Evolutionary conservation across 2,888 invertebrate species (phyloP), one percentile per base, ranked within the genome.

Genomic region (Phlogophora meticulosa): DNA sequence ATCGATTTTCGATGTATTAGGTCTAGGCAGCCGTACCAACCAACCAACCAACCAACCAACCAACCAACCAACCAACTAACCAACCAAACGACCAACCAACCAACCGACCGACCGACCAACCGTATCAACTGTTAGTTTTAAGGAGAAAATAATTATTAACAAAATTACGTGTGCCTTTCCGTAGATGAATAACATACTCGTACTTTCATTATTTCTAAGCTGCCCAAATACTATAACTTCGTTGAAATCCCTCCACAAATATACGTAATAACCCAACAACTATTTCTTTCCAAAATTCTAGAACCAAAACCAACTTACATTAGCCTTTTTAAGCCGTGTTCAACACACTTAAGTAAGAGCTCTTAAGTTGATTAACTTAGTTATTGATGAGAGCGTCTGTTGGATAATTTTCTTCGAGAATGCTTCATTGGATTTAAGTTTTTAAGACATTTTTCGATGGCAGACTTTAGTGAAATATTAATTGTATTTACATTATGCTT

Each of bases 311-410:
- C 68, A 76, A 61, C 71, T 79, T 70, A 69, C 73, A 85, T 86
- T 85, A 81, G 78, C 80, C 76, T 83, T 86, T 86, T 87, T 84
- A 87, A 84, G 68, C 58, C 69, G 64, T 71, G 78, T 78, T 75
- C 78, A 82, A 78, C 82, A 85, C 81, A 81, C 76, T 80, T 79
- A 83, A 82, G 80, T 74, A 81, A 85, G 80, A 80, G 90, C 90
- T 91, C 85, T 91, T 85, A 89, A 84, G 78, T 85, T 89, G 85
- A 90, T 91, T 87, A 88, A 89, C 83, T 89, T 87, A 88, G 86
- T 87, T 90, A 89, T 88, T 84, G 85, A 87, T 84, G 83, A 81
- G 78, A 60, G 77, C 67, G 69, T 69, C 83, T 81, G 73, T 67
- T 57, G 45, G 76, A 78, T 85, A 78, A 84, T 82, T 81, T 70